Percentiles rank a stretch among this genome's conserved stretches.
phyloP scores from a whole-genome alignment of 2,888 invertebrate species.

The Apotomis capreana region DNA sequence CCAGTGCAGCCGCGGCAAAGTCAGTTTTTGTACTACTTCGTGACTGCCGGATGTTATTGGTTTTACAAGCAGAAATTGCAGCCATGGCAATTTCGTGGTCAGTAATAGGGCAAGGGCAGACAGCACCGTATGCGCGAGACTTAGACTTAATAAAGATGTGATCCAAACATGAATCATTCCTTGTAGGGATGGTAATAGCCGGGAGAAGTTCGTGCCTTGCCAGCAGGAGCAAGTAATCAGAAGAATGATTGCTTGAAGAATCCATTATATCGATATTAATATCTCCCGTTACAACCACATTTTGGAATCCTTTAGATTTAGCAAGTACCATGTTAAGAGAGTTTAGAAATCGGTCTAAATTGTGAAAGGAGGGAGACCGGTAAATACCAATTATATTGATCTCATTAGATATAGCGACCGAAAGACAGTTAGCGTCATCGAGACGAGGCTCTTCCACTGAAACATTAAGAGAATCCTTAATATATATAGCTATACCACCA shows the following conservation, averaged over 20 bases:
- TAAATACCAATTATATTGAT: slow-evolving; percentile 8
- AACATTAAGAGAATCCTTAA: neutral
- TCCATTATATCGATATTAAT: slow-evolving; percentile 3
- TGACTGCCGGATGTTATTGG: too few relatives aligned
- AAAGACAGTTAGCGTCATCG: slow-evolving; percentile 5
- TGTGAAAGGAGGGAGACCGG: slow-evolving; percentile 14
- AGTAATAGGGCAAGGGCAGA: neutral
- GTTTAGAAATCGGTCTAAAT: neutral
- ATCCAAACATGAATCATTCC: neutral
- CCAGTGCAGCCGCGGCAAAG: too few relatives aligned
- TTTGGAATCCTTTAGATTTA: neutral
- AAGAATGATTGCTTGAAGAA: too few relatives aligned
- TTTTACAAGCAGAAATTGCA: too few relatives aligned
- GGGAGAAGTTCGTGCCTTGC: slow-evolving; percentile 1
- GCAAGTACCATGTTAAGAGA: neutral
- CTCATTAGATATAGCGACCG: neutral
- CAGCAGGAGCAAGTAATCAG: too few relatives aligned
- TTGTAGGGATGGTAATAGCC: neutral
- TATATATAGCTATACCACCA: neutral
- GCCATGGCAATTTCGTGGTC: too few relatives aligned
- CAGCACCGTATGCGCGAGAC: neutral
- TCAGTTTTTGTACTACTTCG: too few relatives aligned
- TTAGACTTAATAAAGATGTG: slow-evolving; percentile 1
- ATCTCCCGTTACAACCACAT: neutral
- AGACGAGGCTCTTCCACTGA: neutral